Evolutionary conservation across 92 coral and sea anemone genomes (phyloP), one percentile per base, ranked within the genome.

Genomic region (Porites lobata): DNA sequence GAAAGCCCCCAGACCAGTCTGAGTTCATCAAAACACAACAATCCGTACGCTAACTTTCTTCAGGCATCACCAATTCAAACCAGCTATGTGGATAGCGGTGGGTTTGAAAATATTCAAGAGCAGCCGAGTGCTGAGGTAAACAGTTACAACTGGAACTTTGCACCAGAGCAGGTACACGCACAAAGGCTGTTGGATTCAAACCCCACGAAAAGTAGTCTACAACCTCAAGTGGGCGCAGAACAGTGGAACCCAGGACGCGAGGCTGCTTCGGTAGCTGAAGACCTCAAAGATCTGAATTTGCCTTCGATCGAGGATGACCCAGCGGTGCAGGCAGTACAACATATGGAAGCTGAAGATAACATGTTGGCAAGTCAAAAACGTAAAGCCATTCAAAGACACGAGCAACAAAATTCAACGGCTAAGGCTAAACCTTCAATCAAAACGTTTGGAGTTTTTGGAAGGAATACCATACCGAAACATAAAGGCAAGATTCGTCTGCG

Each of bases 281-380:
- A 65, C 19, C 80, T 84, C 2, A 84, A 84, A 74, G 87, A 84
- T 62, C 51, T 84, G 64, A 74, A 84, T 75, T 61, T 84, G 20
- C 87, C 87, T 3, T 84, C 87, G 5, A 73, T 84, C 50, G 87
- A 70, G 68, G 94, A 92, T 67, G 98, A 95, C 71, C 98, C 98
- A 14, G 83, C 94, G 9, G 90, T 95, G 61, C 88, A 78, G 29
- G 94, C 94, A 24, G 94, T 95, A 9, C 93, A 95, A 69, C 90
- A 69, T 12, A 90, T 95, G 12, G 95, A 85, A 19, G 88, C 85
- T 15, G 86, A 92, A 11, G 96, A 95, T 43, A 89, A 82, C 65
- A 53, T 62, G 53, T 87, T 88, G 4, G 85, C 84, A 72, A 82
- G 79, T 10, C 86, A 87, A 71, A 92, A 85, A 61, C 89, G 94